Base-by-base conservation (phyloP, 2,888 invertebrate genomes). In the Drosophila lacicola region DNA sequence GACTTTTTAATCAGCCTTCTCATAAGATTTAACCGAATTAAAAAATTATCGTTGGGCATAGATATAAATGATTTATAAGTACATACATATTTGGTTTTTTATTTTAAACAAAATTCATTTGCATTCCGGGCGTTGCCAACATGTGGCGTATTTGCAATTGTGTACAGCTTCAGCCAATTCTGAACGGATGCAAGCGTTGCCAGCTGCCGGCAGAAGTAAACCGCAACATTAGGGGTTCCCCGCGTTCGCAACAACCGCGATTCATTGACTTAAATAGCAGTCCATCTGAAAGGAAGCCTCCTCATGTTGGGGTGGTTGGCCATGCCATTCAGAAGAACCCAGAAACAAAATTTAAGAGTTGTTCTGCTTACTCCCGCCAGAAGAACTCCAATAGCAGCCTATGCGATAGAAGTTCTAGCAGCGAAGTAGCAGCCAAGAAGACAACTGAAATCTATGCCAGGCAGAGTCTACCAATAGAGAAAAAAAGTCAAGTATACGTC, bases 131-230 rank as follows among this genome's bases (percentile, higher is more conserved):
- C 41, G 33, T n/a, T 47, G 39, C 8, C 21, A 51, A 55, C 9
- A 70, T 70, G 71, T 70, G 47, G 63, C 71, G 70, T 19, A 36
- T 70, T 13, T 70, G 70, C 47, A 51, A 56, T 13, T 39, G 41
- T 34, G n/a, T 42, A 34, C 71, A 70, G 25, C 42, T 70, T 6
- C 58, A 70, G 3, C 62, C 54, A 37, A 33, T 70, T 11, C 21
- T 70, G 1, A 37, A 39, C 14, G 53, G 62, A 14, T 50, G 29
- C 29, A 60, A 25, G 44, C 61, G 44, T 13, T 54, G 34, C 4
- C 61, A 34, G 39, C 5, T 69, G 0, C 34, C 70, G 10, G n/a
- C 45, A 25, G 69, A 61, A 9, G 1, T 36, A 2, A 55, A 46
- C 29, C 19, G 39, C 0, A 69, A 19, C n/a, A 14, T 55, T 1